These are phyloP conservation scores for Nycticebus coucang DNA, from an alignment of 2,113 vertebrate genomes.

Conservation along the genomic window DNA sequence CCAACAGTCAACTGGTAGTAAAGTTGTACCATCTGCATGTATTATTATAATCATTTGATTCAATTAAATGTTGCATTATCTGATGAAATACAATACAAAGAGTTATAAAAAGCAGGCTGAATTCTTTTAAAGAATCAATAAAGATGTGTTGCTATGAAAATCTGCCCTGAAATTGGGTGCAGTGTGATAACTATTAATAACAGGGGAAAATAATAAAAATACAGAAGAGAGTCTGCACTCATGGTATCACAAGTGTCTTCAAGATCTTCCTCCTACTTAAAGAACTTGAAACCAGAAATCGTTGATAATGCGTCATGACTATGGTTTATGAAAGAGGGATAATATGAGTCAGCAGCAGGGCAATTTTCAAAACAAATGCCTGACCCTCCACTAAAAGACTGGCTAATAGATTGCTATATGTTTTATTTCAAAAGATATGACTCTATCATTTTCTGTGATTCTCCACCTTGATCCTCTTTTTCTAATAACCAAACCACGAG, in stretches of 20 bases:
- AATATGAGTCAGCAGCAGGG: not conserved
- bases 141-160: not conserved
- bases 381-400: not conserved
- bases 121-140: slow-evolving; percentile 12
- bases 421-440: slow-evolving; percentile 33
- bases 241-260: not conserved
- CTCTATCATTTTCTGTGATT: not conserved
- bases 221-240: not conserved
- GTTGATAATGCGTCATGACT: slow-evolving; percentile 7
- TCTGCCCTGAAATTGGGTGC: not conserved
- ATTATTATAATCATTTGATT: not conserved
- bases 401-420: not conserved
- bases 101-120: not conserved
- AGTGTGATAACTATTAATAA: not conserved
- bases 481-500: not conserved
- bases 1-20: not conserved
- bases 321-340: slow-evolving; percentile 10
- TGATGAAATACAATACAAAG: not conserved
- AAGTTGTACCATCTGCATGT: not conserved
- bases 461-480: not conserved
- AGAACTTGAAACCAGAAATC: slow-evolving; percentile 42
- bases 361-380: slow-evolving; percentile 24
- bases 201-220: slow-evolving; percentile 14
- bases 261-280: not conserved
- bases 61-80: slow-evolving; percentile 11